Evolutionary conservation across 2,113 vertebrate genomes (phyloP), one percentile per base, ranked within the genome.

Genomic region (Hemiprocne comata): DNA sequence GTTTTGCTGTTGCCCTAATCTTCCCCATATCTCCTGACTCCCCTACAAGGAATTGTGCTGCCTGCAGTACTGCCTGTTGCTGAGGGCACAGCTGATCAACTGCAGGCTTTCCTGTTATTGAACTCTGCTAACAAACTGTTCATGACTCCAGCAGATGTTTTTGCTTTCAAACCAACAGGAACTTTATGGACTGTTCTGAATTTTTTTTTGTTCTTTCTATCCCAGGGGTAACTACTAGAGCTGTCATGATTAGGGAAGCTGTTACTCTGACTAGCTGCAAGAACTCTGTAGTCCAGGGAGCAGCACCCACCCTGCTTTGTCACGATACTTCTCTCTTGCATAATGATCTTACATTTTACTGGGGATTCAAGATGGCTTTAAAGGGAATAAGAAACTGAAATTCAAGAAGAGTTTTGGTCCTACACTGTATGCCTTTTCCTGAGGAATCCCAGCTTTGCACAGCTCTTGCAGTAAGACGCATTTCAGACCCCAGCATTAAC

Each of bases 141-240:
- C 87, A 64, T 67, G 93, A 85, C 83, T 90, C 78, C 13, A 94
- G 70, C 93, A 97, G 96, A 96, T 90, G 92, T 74, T 96, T 97
- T 80, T 94, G 95, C 89, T 96, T 96, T 94, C 95, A 84, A 93
- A 91, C 89, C 91, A 90, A 97, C 2, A 0, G 61, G 76, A 95
- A 96, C 87, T 95, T 95, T 89, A 94, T 82, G 91, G 94, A 78
- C 81, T 89, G n/a, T 58, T 93, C 84, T 54, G 85, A 42, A 17
- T 64, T 70, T 89, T 86, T 50, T 91, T 54, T 66, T 85, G 62
- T 78, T 87, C 77, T 77, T 86, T 87, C 81, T 46, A 61, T 82
- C 80, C 89, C 89, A 85, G 55, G 73, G 93, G 61, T 60, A 95
- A 81, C 44, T 73, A 67, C 46, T 19, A 62, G 31, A 78, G 64